Base-by-base conservation (phyloP, 1,140 invertebrate species). In the Dufourea novaeangliae region DNA sequence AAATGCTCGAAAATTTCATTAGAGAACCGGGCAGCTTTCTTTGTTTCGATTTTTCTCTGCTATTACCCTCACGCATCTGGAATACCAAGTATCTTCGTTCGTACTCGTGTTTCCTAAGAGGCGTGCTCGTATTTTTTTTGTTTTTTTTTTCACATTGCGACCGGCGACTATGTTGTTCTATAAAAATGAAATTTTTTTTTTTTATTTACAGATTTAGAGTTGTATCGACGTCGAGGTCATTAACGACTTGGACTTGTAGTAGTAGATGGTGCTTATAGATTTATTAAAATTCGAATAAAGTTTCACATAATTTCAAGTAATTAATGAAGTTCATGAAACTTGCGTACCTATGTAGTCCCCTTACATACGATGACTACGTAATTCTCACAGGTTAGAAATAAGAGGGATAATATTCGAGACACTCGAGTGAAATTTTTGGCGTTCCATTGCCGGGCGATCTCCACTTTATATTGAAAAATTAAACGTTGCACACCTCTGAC, bases 391-490 rank as follows among this genome's bases (percentile, higher is more conserved):
- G 10, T 14, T 37, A 8, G n/a, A 3, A 25, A 4, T n/a, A 12
- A 8, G 27, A 39, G 5, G 17, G 7, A 37, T 44, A 61, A 17
- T 5, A 17, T 22, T 22, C 11, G 3, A 44, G 10, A n/a, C 11
- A n/a, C 22, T 22, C 52, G 1, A 61, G 0, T 12, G 27, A n/a
- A 71, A 71, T 59, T 46, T 11, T 61, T 25, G 22, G 14, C 27
- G 12, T 61, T 71, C 68, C 54, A 34, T 32, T 32, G 37, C 25
- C 20, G 22, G 4, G 22, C 34, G 7, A 59, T 44, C 37, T 32
- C 20, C 37, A 6, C 59, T 61, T 61, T 46, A 44, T 41, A 70
- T 34, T 8, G 54, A 25, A 61, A 61, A 46, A 44, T 61, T 17
- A 25, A 61, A 29, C 27, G 20, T 20, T 61, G 27, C 12, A 17